Conservation (phyloP, 2,797 vertebrate genomes). For the Manis pentadactyla region DNA sequence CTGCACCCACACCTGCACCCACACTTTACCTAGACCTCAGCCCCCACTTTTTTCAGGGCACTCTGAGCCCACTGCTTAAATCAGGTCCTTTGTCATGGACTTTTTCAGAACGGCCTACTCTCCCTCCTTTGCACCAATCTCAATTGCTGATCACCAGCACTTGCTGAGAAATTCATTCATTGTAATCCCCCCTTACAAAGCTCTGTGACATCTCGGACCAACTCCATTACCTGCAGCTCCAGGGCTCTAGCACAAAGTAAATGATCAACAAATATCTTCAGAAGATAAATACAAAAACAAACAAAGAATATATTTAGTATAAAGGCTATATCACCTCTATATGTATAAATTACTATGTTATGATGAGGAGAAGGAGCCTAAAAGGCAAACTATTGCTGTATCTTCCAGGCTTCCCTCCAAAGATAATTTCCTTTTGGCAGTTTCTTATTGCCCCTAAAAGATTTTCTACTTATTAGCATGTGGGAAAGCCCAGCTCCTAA, state of each 20-base stretch:
- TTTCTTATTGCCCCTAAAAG: constrained; percentile 39
- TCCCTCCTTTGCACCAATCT: not conserved
- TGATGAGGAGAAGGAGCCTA: not conserved
- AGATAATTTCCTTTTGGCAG: not conserved
- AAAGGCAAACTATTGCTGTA: not conserved
- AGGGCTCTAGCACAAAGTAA: not conserved
- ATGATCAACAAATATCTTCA: not conserved
- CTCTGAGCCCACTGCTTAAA: not conserved
- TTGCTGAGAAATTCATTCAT: not conserved
- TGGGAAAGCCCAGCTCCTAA: constrained; percentile 48
- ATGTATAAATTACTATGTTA: not conserved
- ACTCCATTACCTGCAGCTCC: not conserved
- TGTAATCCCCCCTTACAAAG: not conserved
- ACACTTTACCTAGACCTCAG: not conserved
- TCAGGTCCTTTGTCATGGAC: not conserved
- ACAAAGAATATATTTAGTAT: not conserved
- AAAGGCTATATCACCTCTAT: not conserved
- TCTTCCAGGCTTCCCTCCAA: constrained; percentile 26
- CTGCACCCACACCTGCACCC: not conserved
- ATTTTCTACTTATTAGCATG: constrained; percentile 38
- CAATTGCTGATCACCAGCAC: not conserved
- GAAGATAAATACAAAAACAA: not conserved
- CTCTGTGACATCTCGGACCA: not conserved
- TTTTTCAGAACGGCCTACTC: not conserved
- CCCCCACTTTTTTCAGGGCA: not conserved